phyloP scores from a whole-genome alignment of 2,113 vertebrate genomes.

The Nematolebias whitei region DNA sequence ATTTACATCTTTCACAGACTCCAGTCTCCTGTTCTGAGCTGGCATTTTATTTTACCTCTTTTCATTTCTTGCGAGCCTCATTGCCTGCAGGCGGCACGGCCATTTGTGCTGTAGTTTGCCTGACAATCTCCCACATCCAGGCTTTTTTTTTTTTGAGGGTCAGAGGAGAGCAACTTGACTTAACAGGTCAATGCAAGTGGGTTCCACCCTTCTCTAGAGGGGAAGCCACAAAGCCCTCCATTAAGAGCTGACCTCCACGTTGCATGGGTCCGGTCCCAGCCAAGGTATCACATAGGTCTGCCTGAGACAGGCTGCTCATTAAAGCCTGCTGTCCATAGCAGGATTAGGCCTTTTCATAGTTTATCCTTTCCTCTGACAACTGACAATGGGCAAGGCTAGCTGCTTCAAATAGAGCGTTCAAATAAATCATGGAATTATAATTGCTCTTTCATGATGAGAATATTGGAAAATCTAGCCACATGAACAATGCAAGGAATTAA shows the following conservation, averaged over 20 bases:
- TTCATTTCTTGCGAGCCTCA: conserved; percentile 46
- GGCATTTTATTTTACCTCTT: conserved; percentile 51
- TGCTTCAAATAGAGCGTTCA: conserved; percentile 73
- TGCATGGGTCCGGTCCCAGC: conserved; percentile 66
- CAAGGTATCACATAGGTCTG: conserved; percentile 72
- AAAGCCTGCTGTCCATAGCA: conserved; percentile 72
- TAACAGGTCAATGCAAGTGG: conserved; percentile 80
- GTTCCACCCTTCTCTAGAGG: conserved; percentile 76
- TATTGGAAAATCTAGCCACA: conserved; percentile 74
- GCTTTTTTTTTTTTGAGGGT: conserved; percentile 72
- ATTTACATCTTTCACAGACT: conserved; percentile 76
- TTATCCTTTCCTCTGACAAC: conserved; percentile 75
- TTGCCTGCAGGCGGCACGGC: conserved; percentile 64
- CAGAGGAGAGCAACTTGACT: conserved; percentile 81
- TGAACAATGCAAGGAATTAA: conserved; percentile 74
- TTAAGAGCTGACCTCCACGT: conserved; percentile 77
- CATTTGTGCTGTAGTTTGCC: conserved; percentile 58
- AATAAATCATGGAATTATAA: conserved; percentile 78
- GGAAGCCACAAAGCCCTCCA: conserved; percentile 74
- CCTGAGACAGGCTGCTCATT: conserved; percentile 77
- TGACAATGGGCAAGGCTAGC: conserved; percentile 70
- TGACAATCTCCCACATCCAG: conserved; percentile 69
- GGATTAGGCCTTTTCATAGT: conserved; percentile 79
- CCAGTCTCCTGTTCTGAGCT: conserved; percentile 52
- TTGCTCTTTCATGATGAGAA: conserved; percentile 79